A percentile compares a stretch with the other conserved stretches of the same genome.
These are phyloP conservation scores for Steinernema khuongi DNA, from an alignment of 1,140 invertebrate genomes.

Conservation along the genomic window DNA sequence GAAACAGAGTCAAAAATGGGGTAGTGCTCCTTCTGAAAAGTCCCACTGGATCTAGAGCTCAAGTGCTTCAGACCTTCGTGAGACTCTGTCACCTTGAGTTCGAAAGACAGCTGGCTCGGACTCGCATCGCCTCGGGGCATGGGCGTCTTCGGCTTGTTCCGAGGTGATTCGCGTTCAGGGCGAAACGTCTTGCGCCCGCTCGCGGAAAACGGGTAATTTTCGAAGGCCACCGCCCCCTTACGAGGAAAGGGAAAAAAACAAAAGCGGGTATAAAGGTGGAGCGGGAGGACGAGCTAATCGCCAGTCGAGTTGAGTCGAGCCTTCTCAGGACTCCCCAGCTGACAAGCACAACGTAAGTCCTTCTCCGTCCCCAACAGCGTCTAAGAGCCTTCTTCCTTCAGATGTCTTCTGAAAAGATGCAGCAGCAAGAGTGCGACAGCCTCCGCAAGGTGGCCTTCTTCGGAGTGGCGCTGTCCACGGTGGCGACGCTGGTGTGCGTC, in stretches of 20 bases:
- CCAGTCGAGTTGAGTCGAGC: constrained; percentile 7
- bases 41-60: no score
- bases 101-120: not conserved
- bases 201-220: constrained; percentile 13
- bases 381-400: not conserved
- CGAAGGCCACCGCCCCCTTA: constrained; percentile 6
- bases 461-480: constrained; percentile 46
- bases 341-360: not conserved
- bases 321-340: not conserved
- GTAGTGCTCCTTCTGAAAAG: no score
- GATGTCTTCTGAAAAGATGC: not conserved
- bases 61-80: no score
- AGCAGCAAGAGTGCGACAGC: not conserved
- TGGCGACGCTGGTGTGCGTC: constrained; percentile 58
- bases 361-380: not conserved
- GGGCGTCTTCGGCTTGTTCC: not conserved
- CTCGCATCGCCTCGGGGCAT: not conserved
- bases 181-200: constrained; percentile 5
- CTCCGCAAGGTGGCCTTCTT: constrained; percentile 44
- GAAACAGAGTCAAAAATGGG: not conserved
- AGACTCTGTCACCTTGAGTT: no score
- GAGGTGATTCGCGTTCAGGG: not conserved
- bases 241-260: constrained; percentile 9
- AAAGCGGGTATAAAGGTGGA: not conserved
- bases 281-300: not conserved